Base-by-base conservation (phyloP, 1,140 invertebrate genomes). In the Mya arenaria region DNA sequence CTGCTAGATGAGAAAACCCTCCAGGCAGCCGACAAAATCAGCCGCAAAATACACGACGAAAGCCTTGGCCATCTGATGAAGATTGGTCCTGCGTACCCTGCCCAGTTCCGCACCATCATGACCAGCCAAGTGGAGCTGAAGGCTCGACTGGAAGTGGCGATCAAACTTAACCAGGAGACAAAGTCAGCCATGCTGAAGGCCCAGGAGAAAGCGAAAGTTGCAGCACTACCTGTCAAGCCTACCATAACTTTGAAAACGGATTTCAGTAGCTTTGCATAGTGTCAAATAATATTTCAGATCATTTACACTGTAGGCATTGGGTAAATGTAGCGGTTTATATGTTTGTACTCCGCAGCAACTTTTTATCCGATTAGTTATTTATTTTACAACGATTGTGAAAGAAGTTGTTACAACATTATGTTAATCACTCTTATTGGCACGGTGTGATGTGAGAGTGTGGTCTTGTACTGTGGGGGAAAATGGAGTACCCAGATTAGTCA, bases 221-320 rank as follows among this genome's bases (percentile, higher is more conserved):
- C 92, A 93, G 44, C 90, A 36, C 94, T 93, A 68, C 95, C 95
- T 87, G 93, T 94, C n/a, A 90, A 90, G 62, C 96, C 97, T 65
- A 96, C 97, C 13, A 99, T 99, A 87, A 97, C 98, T 92, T 94
- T 99, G 58, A 99, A 98, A 94, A 99, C 97, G 23, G 97, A 98
- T 93, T 99, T 99, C 91, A 97, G 97, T 87, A 98, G 99, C 94
- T 99, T 92, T 82, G 84, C 89, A 36, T 78, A n/a, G n/a, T n/a
- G n/a, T n/a, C n/a, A n/a, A 25, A 60, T 13, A 48, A 48, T 48
- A n/a, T 48, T 48, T n/a, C 10, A n/a, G n/a, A n/a, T n/a, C n/a
- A n/a, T n/a, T n/a, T n/a, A n/a, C n/a, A n/a, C n/a, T n/a, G n/a
- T n/a, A n/a, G n/a, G n/a, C n/a, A n/a, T n/a, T n/a, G n/a, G n/a